phyloP scores from a whole-genome alignment of 2,797 vertebrate genomes.

The Sebastes flavidus region DNA sequence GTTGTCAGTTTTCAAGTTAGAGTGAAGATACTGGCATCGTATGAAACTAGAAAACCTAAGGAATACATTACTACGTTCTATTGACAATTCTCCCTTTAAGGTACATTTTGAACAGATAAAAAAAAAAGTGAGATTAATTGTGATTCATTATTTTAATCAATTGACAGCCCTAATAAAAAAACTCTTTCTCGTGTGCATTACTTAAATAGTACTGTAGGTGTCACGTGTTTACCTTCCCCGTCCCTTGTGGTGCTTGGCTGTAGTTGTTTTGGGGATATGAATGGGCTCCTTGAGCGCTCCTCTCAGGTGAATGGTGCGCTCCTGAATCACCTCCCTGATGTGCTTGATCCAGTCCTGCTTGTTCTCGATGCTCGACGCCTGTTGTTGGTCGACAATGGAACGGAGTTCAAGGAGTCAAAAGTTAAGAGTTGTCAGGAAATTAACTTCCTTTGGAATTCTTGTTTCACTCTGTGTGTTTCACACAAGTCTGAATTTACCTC shows the following conservation, averaged over 20 bases:
- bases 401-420: background rate
- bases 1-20: no score
- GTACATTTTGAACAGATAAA: no score
- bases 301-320: slow-evolving; percentile 96
- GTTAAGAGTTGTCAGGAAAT: slow-evolving; percentile 5
- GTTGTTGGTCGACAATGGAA: slow-evolving; percentile 24
- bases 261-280: slow-evolving; percentile 94
- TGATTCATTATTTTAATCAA: background rate
- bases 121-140: no score
- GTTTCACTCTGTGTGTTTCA: slow-evolving; percentile 51
- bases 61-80: no score
- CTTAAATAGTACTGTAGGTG: accelerated
- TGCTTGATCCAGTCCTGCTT: slow-evolving; percentile 99
- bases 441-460: slow-evolving; percentile 32
- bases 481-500: slow-evolving; percentile 57
- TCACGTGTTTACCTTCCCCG: slow-evolving; percentile 81
- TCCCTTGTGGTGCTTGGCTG: slow-evolving; percentile 93
- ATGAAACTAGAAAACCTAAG: no score
- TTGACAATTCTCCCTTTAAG: no score
- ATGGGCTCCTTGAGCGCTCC: slow-evolving; percentile 98
- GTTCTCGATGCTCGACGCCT: slow-evolving; percentile 99
- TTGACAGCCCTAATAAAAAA: no score
- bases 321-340: slow-evolving; percentile 98
- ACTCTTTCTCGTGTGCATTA: background rate
- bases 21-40: no score